A percentile compares a stretch with the other conserved stretches of the same genome.
Conservation (phyloP, 2,888 invertebrate genomes). For the Drosophila borborema region DNA sequence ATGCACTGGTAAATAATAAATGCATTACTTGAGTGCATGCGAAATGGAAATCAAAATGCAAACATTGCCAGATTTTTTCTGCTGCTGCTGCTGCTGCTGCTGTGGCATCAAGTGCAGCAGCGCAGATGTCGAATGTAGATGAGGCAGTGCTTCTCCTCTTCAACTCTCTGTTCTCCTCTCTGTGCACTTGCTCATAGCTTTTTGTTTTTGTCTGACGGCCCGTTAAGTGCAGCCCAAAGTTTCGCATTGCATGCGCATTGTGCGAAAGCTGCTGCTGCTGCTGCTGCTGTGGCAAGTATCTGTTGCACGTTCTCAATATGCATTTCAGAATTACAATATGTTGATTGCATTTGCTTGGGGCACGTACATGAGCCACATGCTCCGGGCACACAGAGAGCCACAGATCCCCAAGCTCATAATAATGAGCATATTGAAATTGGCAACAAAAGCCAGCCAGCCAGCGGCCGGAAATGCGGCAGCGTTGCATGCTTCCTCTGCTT, state of each 20-base stretch:
- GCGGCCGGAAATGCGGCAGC: conserved; percentile 26
- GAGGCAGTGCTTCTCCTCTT: conserved; percentile 35
- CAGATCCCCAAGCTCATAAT: conserved; percentile 46
- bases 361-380: conserved; percentile 74
- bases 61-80: conserved; percentile 72
- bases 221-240: conserved; percentile 72
- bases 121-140: conserved; percentile 35
- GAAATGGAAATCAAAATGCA: conserved; percentile 78
- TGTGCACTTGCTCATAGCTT: conserved; percentile 1
- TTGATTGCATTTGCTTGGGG: conserved; percentile 72
- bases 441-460: conserved; percentile 54
- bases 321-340: conserved; percentile 80
- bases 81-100: conserved; percentile 27
- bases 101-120: conserved; percentile 55
- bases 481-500: conserved; percentile 62
- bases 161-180: not conserved
- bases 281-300: conserved; percentile 45
- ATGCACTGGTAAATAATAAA: conserved; percentile 74
- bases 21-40: conserved; percentile 77
- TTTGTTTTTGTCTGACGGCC: conserved; percentile 70
- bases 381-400: conserved; percentile 29
- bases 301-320: conserved; percentile 80
- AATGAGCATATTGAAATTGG: conserved; percentile 74
- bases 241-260: conserved; percentile 60
- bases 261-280: conserved; percentile 23